phyloP scores from a whole-genome alignment of 2,888 invertebrate genomes.

The Archips xylosteana region DNA sequence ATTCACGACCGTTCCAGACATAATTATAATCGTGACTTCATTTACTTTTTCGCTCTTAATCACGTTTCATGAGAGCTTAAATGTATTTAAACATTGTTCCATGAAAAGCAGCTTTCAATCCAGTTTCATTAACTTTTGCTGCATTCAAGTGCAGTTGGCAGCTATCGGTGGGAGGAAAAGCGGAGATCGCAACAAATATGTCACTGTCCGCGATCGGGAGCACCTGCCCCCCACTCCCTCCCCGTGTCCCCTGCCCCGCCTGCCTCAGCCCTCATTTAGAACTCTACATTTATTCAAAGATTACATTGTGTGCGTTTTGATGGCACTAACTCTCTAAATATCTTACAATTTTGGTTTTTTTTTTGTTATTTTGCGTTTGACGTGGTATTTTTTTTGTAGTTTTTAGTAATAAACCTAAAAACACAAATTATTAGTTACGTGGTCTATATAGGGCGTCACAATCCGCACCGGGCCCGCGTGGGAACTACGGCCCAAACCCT shows the following conservation, averaged over 20 bases:
- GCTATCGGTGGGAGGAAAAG: constrained; percentile 56
- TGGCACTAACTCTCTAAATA: constrained; percentile 30
- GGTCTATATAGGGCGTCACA: no score
- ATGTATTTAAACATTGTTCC: not conserved
- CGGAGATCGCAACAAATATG: constrained; percentile 60
- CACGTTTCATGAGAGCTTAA: no score
- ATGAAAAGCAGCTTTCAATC: constrained; percentile 41
- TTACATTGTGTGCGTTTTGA: constrained; percentile 43
- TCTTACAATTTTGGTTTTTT: not conserved
- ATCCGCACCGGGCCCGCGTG: no score
- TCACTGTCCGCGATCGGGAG: constrained; percentile 61
- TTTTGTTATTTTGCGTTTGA: no score
- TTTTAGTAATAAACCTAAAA: no score
- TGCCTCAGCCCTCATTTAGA: constrained; percentile 49
- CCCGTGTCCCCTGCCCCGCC: constrained; percentile 17
- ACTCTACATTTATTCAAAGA: constrained; percentile 51
- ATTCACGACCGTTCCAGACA: no score
- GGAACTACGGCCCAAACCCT: no score
- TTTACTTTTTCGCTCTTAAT: no score
- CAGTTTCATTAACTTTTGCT: constrained; percentile 51
- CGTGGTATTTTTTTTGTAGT: no score
- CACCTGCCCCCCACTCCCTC: constrained; percentile 53
- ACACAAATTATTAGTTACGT: no score
- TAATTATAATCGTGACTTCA: no score
- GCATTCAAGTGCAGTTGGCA: constrained; percentile 47